Conservation (phyloP, 1,140 invertebrate species). For the Hydropsyche tenuis region DNA sequence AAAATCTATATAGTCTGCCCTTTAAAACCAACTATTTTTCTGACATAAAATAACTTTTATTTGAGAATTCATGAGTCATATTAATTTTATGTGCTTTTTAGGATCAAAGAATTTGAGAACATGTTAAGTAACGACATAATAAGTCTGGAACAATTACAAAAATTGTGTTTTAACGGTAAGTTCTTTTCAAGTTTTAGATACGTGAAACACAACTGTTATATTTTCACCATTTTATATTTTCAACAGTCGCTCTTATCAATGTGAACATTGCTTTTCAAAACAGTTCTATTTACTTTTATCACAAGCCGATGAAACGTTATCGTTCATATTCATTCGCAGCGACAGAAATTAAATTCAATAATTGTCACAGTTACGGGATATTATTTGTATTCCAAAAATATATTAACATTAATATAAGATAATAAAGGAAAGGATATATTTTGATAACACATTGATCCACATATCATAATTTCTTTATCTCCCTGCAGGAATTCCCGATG, state of each 20-base stretch:
- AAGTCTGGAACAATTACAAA: constrained; percentile 68
- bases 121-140: constrained; percentile 72
- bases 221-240: constrained; percentile 20
- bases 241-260: constrained; percentile 25
- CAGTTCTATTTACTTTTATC: no score
- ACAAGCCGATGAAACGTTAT: not conserved
- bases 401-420: constrained; percentile 23
- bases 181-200: constrained; percentile 33
- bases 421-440: not conserved
- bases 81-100: no score
- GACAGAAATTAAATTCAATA: not conserved
- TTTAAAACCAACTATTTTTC: no score
- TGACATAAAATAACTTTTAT: no score
- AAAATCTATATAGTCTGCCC: no score
- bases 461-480: constrained; percentile 48
- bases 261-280: no score
- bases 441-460: not conserved
- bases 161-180: constrained; percentile 79
- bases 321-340: not conserved
- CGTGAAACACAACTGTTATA: constrained; percentile 22
- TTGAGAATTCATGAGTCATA: no score
- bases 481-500: constrained; percentile 83
- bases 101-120: constrained; percentile 78
- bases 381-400: constrained; percentile 17
- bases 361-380: not conserved